A percentile compares a stretch with the other conserved stretches of the same genome.
Evolutionary conservation across 2,888 invertebrate species (phyloP).

Genomic region (Eugnorisma glareosa): DNA sequence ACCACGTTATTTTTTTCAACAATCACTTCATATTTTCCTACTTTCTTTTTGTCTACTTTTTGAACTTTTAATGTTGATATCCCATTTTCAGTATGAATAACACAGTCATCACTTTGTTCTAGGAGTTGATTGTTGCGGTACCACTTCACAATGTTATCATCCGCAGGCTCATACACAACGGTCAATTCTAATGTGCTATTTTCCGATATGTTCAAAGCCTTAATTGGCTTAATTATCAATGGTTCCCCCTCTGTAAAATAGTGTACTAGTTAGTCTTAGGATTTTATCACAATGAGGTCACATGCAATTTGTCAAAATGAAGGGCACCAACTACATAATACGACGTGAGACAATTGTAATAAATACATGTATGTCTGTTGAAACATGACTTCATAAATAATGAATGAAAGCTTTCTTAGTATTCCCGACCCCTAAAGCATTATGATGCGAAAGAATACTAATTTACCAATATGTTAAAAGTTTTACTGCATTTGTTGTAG

Average conservation of each 20-base stretch:
- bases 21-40: slow-evolving; percentile 96
- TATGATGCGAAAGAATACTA: slow-evolving; percentile 1
- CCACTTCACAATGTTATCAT: slow-evolving; percentile 95
- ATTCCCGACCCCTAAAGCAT: slow-evolving; percentile 10
- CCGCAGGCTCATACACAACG: slow-evolving; percentile 93
- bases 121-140: slow-evolving; percentile 95
- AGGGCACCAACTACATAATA: not conserved
- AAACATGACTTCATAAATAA: slow-evolving; percentile 3
- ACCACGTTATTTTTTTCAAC: slow-evolving; percentile 95
- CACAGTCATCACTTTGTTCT: slow-evolving; percentile 91
- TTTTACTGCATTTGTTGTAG: not conserved
- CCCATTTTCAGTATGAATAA: slow-evolving; percentile 91
- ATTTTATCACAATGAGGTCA: slow-evolving; percentile 12
- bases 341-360: not conserved
- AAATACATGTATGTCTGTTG: slow-evolving; percentile 18
- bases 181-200: slow-evolving; percentile 93
- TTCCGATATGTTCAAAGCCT: slow-evolving; percentile 93
- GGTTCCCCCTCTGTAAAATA: slow-evolving; percentile 88
- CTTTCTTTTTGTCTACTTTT: slow-evolving; percentile 93
- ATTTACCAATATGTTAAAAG: not conserved
- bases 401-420: not conserved
- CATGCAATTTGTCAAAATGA: slow-evolving; percentile 28
- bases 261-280: slow-evolving; percentile 66
- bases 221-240: slow-evolving; percentile 94
- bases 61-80: slow-evolving; percentile 92